phyloP scores from a whole-genome alignment of 1,140 invertebrate species.

The Augochlora pura region DNA sequence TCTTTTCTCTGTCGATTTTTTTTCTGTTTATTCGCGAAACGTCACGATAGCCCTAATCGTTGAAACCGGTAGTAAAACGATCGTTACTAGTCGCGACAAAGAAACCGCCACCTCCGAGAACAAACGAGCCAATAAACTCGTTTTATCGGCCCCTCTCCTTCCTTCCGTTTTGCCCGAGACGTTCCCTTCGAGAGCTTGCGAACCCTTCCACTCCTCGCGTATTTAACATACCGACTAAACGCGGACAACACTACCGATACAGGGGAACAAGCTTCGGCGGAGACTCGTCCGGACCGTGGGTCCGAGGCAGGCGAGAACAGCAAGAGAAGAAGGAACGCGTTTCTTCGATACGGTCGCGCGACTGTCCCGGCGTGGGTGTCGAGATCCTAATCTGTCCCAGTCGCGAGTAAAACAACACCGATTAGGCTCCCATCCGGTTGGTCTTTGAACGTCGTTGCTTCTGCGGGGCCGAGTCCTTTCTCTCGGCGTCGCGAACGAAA shows the following conservation, averaged over 20 bases:
- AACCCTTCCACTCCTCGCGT: slow-evolving; percentile 39
- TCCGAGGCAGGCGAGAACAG: background rate
- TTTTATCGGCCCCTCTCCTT: slow-evolving; percentile 46
- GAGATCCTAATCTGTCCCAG: slow-evolving; percentile 52
- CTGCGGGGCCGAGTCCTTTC: background rate
- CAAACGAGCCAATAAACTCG: slow-evolving; percentile 65
- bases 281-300: background rate
- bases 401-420: slow-evolving; percentile 53
- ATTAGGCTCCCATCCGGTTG: slow-evolving; percentile 47
- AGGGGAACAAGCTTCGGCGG: background rate
- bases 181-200: slow-evolving; percentile 33
- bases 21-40: slow-evolving; percentile 61
- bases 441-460: slow-evolving; percentile 11
- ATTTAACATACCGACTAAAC: slow-evolving; percentile 57
- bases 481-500: background rate
- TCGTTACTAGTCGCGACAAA: slow-evolving; percentile 67
- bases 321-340: slow-evolving; percentile 5
- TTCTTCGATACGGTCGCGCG: background rate
- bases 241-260: slow-evolving; percentile 32
- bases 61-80: slow-evolving; percentile 68
- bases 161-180: slow-evolving; percentile 52
- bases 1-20: slow-evolving; percentile 20
- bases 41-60: slow-evolving; percentile 66
- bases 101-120: slow-evolving; percentile 64
- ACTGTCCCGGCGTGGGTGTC: slow-evolving; percentile 34